phyloP scores from a whole-genome alignment of 2,888 invertebrate genomes.

The Aricia artaxerxes region DNA sequence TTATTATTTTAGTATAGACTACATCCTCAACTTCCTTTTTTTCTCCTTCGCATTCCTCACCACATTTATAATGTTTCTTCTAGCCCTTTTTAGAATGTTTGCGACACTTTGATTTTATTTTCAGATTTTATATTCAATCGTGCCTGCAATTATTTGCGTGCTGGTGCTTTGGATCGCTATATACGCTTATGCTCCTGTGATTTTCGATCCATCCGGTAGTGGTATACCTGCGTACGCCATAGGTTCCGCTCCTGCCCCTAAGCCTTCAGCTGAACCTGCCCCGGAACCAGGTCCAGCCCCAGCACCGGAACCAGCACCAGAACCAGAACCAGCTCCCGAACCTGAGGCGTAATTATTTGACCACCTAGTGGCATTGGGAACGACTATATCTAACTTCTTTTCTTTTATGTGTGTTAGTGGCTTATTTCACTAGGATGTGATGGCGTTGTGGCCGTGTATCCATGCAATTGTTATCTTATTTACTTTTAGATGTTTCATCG shows the following conservation, averaged over 20 bases:
- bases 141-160: conserved; percentile 48
- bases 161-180: conserved; percentile 46
- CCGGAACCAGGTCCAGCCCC: neutral
- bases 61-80: neutral
- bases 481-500: too few species aligned
- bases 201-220: conserved; percentile 43
- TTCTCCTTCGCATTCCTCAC: neutral
- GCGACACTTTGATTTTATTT: conserved; percentile 38
- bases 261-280: neutral
- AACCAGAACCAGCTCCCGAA: neutral
- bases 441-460: too few species aligned
- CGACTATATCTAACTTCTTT: too few species aligned
- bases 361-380: too few species aligned
- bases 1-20: neutral
- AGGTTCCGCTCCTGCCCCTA: conserved; percentile 35
- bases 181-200: conserved; percentile 45
- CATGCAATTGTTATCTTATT: too few species aligned
- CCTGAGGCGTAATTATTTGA: too few species aligned
- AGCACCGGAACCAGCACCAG: neutral
- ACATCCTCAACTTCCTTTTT: too few species aligned
- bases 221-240: conserved; percentile 39
- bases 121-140: conserved; percentile 50
- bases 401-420: too few species aligned
- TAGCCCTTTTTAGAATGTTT: too few species aligned
- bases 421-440: too few species aligned